Conservation (phyloP, 2,888 invertebrate species). For the Athrips mouffetella region DNA sequence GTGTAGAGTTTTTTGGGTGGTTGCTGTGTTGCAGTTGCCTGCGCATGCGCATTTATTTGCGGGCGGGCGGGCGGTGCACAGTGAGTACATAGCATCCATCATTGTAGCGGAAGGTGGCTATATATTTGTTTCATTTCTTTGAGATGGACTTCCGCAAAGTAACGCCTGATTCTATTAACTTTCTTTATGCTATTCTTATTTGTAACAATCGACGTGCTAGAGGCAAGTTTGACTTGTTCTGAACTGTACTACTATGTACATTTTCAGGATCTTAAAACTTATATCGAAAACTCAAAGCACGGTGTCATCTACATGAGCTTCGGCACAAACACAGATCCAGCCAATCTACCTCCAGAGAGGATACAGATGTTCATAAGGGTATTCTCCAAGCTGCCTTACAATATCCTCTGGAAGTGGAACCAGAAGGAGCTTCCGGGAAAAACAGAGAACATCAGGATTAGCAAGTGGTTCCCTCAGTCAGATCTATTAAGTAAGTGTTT, state of each 20-base stretch:
- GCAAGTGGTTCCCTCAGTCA: conserved; percentile 38
- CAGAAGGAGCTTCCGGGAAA: conserved; percentile 37
- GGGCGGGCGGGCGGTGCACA: too few relatives aligned
- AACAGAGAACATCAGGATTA: conserved; percentile 29
- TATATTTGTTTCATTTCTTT: too few relatives aligned
- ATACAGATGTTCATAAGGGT: conserved; percentile 39
- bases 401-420: conserved; percentile 55
- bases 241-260: too few relatives aligned
- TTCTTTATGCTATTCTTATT: not conserved
- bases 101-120: too few relatives aligned
- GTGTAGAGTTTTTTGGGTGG: too few relatives aligned
- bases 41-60: too few relatives aligned
- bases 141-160: too few relatives aligned
- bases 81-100: too few relatives aligned
- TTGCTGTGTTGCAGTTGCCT: too few relatives aligned
- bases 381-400: conserved; percentile 43
- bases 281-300: conserved; percentile 50
- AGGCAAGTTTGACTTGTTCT: too few relatives aligned
- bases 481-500: conserved; percentile 29
- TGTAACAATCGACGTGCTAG: not conserved
- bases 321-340: conserved; percentile 48
- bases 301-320: conserved; percentile 54
- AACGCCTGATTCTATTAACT: too few relatives aligned
- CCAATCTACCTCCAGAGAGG: conserved; percentile 34
- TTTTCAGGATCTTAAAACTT: conserved; percentile 49